Conservation (phyloP, 2,797 vertebrate species). For the Peromyscus attwateri region DNA sequence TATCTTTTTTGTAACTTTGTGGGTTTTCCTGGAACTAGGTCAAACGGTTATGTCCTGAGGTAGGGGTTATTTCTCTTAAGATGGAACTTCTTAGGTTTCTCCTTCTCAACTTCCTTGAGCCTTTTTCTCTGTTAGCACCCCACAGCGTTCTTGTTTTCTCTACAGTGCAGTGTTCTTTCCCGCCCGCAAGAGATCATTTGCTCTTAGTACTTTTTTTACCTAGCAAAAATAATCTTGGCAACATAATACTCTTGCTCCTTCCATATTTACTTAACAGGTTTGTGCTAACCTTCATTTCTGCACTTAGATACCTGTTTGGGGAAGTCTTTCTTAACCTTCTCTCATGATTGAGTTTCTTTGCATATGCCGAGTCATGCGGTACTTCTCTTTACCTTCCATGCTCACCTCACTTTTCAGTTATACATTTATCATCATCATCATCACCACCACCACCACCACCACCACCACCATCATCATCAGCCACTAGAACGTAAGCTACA, state of each 20-base stretch:
- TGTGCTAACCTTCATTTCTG: not conserved
- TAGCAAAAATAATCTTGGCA: not conserved
- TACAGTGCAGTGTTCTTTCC: not conserved
- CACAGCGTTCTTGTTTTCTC: not conserved
- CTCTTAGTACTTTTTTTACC: not conserved
- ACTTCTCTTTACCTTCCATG: not conserved
- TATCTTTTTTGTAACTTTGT: no score
- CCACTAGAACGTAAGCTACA: not conserved
- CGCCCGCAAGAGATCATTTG: not conserved
- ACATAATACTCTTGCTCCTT: accelerated
- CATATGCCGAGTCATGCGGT: not conserved
- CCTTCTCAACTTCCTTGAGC: not conserved
- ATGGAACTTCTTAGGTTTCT: no score
- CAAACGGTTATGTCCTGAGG: no score
- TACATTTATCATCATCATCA: not conserved
- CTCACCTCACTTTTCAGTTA: not conserved
- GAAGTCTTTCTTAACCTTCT: not conserved
- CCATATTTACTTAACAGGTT: not conserved
- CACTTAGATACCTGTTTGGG: not conserved
- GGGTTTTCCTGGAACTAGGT: no score
- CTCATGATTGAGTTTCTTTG: not conserved
- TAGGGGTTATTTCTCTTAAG: no score
- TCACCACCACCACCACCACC: no score
- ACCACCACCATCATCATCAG: not conserved
- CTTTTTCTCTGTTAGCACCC: not conserved